Conservation (phyloP, 1,140 invertebrate species). For the Sesamia nonagrioides region DNA sequence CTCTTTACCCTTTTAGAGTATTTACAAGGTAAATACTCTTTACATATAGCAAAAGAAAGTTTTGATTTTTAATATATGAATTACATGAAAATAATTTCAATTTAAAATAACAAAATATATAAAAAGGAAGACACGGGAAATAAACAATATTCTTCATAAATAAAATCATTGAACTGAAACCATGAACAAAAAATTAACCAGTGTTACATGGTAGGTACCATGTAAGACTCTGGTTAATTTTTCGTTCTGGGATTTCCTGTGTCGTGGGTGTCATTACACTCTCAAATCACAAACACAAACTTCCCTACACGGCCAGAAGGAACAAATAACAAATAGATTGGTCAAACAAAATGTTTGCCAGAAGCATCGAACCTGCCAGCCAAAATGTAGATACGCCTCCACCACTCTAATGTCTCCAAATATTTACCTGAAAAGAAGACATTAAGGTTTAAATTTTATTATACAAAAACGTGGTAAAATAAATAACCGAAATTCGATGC, state of each 20-base stretch:
- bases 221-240: background rate
- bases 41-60: no score
- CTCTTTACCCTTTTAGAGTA: no score
- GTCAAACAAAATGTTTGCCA: background rate
- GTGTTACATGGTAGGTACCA: no score
- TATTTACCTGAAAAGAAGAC: conserved; percentile 17
- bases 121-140: no score
- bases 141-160: no score
- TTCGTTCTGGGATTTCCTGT: background rate
- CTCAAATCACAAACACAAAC: background rate
- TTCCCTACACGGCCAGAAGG: background rate
- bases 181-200: no score
- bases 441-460: background rate
- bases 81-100: no score
- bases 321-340: background rate
- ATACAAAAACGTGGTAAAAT: background rate
- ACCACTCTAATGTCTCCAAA: background rate
- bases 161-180: no score
- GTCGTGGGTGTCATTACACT: conserved; percentile 1
- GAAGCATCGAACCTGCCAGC: background rate
- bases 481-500: background rate
- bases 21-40: no score
- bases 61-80: no score
- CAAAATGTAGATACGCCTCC: background rate
- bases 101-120: no score